Conservation (phyloP, 2,113 vertebrate species). For the Corythaeola cristata region DNA sequence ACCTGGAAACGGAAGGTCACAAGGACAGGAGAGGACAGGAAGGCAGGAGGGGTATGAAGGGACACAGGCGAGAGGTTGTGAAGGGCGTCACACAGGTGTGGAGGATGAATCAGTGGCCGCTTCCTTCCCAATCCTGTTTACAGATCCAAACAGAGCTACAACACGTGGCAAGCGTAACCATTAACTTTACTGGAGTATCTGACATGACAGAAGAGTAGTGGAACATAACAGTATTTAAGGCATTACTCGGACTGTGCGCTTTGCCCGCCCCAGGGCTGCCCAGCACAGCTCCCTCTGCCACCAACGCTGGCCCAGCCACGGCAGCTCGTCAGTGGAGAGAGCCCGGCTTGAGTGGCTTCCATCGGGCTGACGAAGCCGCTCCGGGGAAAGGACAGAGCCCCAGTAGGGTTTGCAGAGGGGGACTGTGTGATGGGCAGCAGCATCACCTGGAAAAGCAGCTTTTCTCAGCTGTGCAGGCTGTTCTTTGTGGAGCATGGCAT, state of each 20-base stretch:
- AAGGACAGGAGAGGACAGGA: not conserved
- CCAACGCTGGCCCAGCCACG: not conserved
- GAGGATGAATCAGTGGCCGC: fast-evolving
- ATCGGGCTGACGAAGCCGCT: fast-evolving
- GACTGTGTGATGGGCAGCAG: not conserved
- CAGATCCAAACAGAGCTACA: not conserved
- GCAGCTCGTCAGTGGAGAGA: not conserved
- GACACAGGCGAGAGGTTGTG: not conserved
- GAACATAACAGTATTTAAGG: not conserved
- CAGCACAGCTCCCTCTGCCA: not conserved
- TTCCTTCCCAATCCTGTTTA: not conserved
- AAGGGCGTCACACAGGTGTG: not conserved
- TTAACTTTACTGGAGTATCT: not conserved
- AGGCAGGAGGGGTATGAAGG: not conserved
- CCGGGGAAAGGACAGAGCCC: not conserved
- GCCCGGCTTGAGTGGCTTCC: not conserved
- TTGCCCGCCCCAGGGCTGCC: not conserved
- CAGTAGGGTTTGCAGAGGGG: not conserved
- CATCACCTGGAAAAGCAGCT: not conserved
- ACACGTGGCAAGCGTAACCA: not conserved
- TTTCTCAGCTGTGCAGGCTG: not conserved
- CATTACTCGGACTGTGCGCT: fast-evolving
- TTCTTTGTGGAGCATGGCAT: not conserved
- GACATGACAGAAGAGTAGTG: not conserved
- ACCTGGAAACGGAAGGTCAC: not conserved